Evolutionary conservation across 2,797 vertebrate species (phyloP), one percentile per base, ranked within the genome.

Genomic region (Muraenolepis orangiensis): DNA sequence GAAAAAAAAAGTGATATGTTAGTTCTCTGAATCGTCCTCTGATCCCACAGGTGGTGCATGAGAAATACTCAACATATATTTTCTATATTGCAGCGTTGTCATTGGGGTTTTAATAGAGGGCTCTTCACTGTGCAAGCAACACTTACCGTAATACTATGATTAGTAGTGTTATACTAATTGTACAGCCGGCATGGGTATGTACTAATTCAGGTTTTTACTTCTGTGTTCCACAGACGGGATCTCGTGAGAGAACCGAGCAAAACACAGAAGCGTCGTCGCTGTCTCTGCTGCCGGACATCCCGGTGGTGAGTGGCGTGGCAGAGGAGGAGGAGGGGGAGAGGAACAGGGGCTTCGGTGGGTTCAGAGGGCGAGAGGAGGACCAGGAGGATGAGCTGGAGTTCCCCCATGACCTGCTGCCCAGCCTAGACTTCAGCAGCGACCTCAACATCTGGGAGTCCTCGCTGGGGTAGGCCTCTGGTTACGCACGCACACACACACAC

Each of bases 331-430:
- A 6, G 30, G 11, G 42, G 3, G 12, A 13, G 42, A 34, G 8
- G 3, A 3, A 4, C 3, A 34, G 8, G 2, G 23, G 57, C n/a
- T 57, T 57, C 20, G 8, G 51, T 23, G 57, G 57, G n/a, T 64
- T 26, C 57, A 26, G 23, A 64, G 57, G 13, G 57, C 57, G 42
- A 64, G 70, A 66, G 28, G 84, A 75, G 68, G 76, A 75, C 13
- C 80, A 91, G 84, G 87, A 88, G 72, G 91, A 91, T 73, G 93
- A 95, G 81, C 87, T 94, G 0, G 93, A 94, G 90, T 95, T 95
- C 88, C 93, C 94, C 68, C 93, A 94, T 57, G 94, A 95, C 82
- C 86, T 95, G 80, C 91, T 95, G 69, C 93, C 94, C 79, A 93
- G 86, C 86, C 89, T 92, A 75, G 94, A 95, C 90, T 93, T 95